A percentile compares a stretch with the other conserved stretches of the same genome.
phyloP scores from a whole-genome alignment of 1,140 invertebrate species.

The Drosophila fuyamai region DNA sequence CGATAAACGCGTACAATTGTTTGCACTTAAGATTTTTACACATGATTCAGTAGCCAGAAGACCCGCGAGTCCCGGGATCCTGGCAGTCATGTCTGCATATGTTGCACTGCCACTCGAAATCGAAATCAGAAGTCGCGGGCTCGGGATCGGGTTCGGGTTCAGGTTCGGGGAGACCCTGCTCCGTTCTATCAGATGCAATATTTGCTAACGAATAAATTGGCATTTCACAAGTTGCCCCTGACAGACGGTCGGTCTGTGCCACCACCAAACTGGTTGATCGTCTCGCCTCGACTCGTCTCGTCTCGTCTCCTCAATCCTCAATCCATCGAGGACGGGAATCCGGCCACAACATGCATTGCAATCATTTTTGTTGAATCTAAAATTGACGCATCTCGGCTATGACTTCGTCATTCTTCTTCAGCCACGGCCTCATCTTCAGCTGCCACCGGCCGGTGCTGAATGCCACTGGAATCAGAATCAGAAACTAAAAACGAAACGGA shows the following conservation, averaged over 20 bases:
- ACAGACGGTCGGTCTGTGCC: slow-evolving; percentile 56
- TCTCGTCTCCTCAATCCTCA: slow-evolving; percentile 10
- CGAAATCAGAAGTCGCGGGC: slow-evolving; percentile 25
- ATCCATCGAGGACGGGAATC: slow-evolving; percentile 51
- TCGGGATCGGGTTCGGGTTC: slow-evolving; percentile 3
- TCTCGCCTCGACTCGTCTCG: slow-evolving; percentile 10
- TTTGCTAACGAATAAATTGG: slow-evolving; percentile 84
- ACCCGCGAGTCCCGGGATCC: slow-evolving; percentile 37
- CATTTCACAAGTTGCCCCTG: slow-evolving; percentile 81
- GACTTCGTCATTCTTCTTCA: slow-evolving; percentile 77
- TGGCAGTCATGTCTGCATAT: slow-evolving; percentile 79
- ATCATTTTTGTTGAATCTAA: slow-evolving; percentile 83
- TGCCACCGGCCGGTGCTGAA: slow-evolving; percentile 4
- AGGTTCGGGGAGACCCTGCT: slow-evolving; percentile 15
- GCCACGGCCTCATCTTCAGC: slow-evolving; percentile 7
- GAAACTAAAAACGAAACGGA: not conserved
- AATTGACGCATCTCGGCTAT: slow-evolving; percentile 83
- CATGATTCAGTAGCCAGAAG: slow-evolving; percentile 80
- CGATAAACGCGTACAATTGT: slow-evolving; percentile 84
- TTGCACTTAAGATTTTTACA: slow-evolving; percentile 85
- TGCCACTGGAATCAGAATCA: slow-evolving; percentile 27
- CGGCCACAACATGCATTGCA: slow-evolving; percentile 77
- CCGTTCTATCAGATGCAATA: slow-evolving; percentile 83
- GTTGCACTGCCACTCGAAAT: slow-evolving; percentile 77
- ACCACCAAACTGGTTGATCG: slow-evolving; percentile 29